Evolutionary conservation across 2,797 vertebrate species (phyloP), one percentile per base, ranked within the genome.

Genomic region (Brachyrhaphis roseni): DNA sequence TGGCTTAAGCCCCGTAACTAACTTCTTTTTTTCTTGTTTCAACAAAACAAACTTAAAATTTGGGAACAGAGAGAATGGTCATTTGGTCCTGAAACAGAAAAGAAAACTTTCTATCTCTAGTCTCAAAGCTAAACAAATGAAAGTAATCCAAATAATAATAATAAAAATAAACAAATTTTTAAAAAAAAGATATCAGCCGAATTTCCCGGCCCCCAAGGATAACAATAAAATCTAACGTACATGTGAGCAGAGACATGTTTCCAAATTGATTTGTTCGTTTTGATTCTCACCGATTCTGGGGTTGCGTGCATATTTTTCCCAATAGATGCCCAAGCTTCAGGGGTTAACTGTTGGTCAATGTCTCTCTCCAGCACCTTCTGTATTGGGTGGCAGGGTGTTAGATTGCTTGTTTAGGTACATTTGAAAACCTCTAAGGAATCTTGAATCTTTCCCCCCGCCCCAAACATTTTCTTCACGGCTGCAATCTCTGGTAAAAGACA

Each of bases 231-330:
- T 89, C 91, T 94, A 94, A 90, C 86, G 89, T 90, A 93, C 90
- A 95, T 78, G 87, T 92, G 92, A 95, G 92, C 90, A 94, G 94
- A 94, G 93, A 94, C 93, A 94, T 94, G 92, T 92, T 94, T 93
- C 94, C 93, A 93, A 92, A 94, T 95, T 92, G 90, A 94, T 91
- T 94, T 91, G 88, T 93, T 94, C 79, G 91, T 23, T 46, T 96
- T 94, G 93, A 94, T 95, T 95, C 95, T 96, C 95, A 96, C 95
- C 95, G 94, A 96, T 95, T 94, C 94, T 91, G 95, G 93, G 95
- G 94, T 90, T 94, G 94, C 93, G 94, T 94, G 94, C 94, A 95
- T 95, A 95, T 95, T 95, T 96, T 95, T 95, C 90, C 94, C 94
- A 95, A 95, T 95, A 95, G 95, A 95, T 91, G 95, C 94, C 94